Conservation (phyloP, 2,113 vertebrate species). For the Charadrius vociferus region DNA sequence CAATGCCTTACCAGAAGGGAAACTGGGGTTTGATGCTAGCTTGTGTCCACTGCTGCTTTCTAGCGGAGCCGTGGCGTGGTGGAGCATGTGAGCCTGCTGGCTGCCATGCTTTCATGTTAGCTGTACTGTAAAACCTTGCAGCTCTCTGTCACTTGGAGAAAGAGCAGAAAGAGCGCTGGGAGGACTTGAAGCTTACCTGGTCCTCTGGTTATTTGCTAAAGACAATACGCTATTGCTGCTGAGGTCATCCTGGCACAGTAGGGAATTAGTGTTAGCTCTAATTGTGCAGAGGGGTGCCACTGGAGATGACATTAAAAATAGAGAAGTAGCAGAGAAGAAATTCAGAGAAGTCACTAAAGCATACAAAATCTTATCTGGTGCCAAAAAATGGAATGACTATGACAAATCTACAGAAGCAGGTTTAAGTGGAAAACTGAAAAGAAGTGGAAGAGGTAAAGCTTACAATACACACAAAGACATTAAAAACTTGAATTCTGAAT, state of each 20-base stretch:
- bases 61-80: background rate
- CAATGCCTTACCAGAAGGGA: background rate
- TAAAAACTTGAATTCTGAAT: background rate
- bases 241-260: slow-evolving; percentile 59
- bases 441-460: background rate
- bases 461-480: background rate
- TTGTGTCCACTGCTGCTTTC: background rate
- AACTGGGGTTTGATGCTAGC: background rate
- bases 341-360: slow-evolving; percentile 84
- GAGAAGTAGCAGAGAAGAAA: slow-evolving; percentile 76
- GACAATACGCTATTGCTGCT: background rate
- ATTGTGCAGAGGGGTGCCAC: slow-evolving; percentile 72
- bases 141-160: background rate
- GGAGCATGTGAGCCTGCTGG: background rate
- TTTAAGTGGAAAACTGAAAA: background rate
- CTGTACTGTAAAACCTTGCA: background rate
- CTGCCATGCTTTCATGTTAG: background rate
- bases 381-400: background rate
- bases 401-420: background rate
- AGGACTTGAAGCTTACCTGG: background rate
- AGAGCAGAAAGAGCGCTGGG: background rate
- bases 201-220: background rate
- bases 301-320: slow-evolving; percentile 77
- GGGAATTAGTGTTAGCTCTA: slow-evolving; percentile 79
- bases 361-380: slow-evolving; percentile 81